Base-by-base conservation (phyloP, 2,888 invertebrate species). In the Erpobdella octoculata region DNA sequence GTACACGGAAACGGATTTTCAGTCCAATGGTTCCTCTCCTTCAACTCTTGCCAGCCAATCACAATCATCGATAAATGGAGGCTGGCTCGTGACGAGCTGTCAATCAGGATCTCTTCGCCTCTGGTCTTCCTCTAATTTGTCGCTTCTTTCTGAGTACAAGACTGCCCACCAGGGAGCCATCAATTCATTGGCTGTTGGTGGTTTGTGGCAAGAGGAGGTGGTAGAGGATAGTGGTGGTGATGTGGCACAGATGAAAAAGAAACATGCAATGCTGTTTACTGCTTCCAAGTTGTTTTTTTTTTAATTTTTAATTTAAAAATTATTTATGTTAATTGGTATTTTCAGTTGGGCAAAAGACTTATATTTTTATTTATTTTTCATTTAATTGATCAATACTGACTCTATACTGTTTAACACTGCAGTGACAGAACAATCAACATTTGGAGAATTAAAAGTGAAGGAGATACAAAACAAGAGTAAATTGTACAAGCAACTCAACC, bases 251-350 rank as follows among this genome's bases (percentile, higher is more conserved):
- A 61, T 28, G 31, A 33, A 4, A 31, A 5, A 18, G 21, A 4
- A 61, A 2, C 61, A 61, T 5, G 15, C 15, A 31, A 21, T 68
- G 46, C 12, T 68, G 18, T 68, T 68, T 58, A 53, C 68, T 48
- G 68, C 68, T 9, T 68, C 68, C 25, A 68, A 53, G 68, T 68
- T 12, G n/a, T n/a, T n/a, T n/a, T n/a, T n/a, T n/a, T n/a, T n/a
- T n/a, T n/a, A n/a, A n/a, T n/a, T n/a, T n/a, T n/a, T n/a, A n/a
- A n/a, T n/a, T n/a, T n/a, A n/a, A n/a, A n/a, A n/a, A n/a, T n/a
- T n/a, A n/a, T n/a, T n/a, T n/a, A n/a, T 9, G 33, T 9, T 62
- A 28, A 31, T 31, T 62, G 6, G 33, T 9, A 9, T 28, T 12
- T 21, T 28, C 9, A 31, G 8, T 9, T 8, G 9, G 9, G 9